phyloP scores from a whole-genome alignment of 2,797 vertebrate genomes.

The Tragelaphus oryx region DNA sequence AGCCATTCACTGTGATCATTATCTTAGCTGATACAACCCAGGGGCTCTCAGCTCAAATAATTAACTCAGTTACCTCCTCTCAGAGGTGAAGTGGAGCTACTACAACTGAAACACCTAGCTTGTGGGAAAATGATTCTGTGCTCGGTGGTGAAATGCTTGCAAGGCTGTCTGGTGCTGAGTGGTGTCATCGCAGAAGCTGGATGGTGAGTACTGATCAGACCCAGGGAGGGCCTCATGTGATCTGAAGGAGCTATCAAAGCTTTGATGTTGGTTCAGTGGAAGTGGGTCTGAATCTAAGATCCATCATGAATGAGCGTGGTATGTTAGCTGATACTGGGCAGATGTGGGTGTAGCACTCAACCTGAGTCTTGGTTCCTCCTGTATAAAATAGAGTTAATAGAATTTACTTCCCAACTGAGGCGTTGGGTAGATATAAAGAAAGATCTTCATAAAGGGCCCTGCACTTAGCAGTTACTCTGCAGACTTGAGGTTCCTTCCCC shows the following conservation, averaged over 20 bases:
- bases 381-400: neutral
- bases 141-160: neutral
- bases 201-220: neutral
- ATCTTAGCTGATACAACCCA: constrained; percentile 48
- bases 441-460: neutral
- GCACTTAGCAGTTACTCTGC: neutral
- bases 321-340: neutral
- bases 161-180: neutral
- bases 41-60: constrained; percentile 30
- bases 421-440: neutral
- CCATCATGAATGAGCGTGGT: neutral
- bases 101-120: constrained; percentile 51
- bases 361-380: neutral
- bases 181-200: neutral
- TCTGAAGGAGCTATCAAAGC: neutral
- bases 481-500: neutral
- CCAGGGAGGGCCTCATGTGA: neutral
- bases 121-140: neutral
- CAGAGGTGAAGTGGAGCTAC: constrained; percentile 40
- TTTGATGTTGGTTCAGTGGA: neutral
- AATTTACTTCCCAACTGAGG: neutral
- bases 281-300: neutral
- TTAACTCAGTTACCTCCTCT: constrained; percentile 61
- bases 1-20: constrained; percentile 11
- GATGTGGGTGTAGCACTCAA: neutral